Evolutionary conservation across 2,888 invertebrate species (phyloP).

Genomic region (Synergus gifuensis): DNA sequence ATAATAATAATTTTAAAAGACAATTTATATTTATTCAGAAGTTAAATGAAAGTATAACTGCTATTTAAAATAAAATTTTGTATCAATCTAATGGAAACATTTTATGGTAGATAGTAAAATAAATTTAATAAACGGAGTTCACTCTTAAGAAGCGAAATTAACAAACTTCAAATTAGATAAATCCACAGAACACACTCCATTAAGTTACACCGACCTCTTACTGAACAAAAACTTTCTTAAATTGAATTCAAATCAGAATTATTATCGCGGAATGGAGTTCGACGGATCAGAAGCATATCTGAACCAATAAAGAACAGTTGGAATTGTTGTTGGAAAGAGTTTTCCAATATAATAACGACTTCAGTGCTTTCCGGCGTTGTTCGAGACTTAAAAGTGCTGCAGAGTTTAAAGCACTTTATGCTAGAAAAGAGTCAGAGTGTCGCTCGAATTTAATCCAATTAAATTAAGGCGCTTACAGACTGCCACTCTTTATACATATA

Average conservation of each 20-base stretch:
- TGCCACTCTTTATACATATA: background rate
- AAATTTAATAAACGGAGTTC: background rate
- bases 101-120: too few relatives aligned
- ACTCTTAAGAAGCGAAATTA: background rate
- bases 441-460: constrained; percentile 35
- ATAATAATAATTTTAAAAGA: background rate
- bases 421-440: constrained; percentile 21
- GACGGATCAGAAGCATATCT: background rate
- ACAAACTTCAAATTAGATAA: background rate
- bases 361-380: background rate
- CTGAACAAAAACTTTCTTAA: background rate
- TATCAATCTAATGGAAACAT: too few relatives aligned
- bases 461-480: constrained; percentile 35
- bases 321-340: constrained; percentile 8
- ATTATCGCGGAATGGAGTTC: background rate
- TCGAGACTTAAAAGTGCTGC: background rate
- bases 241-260: background rate
- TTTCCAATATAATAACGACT: constrained; percentile 23
- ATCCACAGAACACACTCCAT: background rate
- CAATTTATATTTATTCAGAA: background rate
- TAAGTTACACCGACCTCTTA: background rate
- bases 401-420: constrained; percentile 11
- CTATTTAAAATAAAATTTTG: too few relatives aligned
- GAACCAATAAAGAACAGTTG: background rate
- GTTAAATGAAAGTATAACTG: background rate